A percentile compares a stretch with the other conserved stretches of the same genome.
phyloP scores from a whole-genome alignment of 92 coral and sea anemone genomes.

The Porites divaricata region DNA sequence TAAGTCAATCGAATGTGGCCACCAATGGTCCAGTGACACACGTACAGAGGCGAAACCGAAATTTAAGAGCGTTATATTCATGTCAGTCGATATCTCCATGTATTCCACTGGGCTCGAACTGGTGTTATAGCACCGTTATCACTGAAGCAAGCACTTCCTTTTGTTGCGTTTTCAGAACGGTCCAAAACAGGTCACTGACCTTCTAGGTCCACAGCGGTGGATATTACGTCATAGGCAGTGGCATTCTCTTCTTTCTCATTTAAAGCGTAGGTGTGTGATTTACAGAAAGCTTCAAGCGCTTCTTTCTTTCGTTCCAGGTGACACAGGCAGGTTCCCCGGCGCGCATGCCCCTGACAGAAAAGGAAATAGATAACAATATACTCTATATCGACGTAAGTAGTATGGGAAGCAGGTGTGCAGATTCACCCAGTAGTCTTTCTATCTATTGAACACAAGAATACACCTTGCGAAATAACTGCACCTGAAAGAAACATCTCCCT shows the following conservation, averaged over 20 bases:
- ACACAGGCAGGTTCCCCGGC: conserved; percentile 65
- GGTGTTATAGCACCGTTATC: too few species aligned
- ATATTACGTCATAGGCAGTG: conserved; percentile 28
- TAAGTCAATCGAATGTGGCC: too few species aligned
- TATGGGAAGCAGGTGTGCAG: not conserved
- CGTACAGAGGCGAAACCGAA: too few species aligned
- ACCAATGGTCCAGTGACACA: too few species aligned
- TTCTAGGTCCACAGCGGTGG: conserved; percentile 28
- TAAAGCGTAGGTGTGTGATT: conserved; percentile 44
- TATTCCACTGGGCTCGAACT: too few species aligned
- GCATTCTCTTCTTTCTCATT: conserved; percentile 50
- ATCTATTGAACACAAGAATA: too few species aligned
- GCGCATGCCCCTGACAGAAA: conserved; percentile 65
- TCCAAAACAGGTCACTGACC: conserved; percentile 17
- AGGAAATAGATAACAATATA: not conserved
- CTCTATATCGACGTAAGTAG: not conserved
- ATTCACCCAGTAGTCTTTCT: not conserved
- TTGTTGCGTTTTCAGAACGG: not conserved
- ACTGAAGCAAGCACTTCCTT: too few species aligned
- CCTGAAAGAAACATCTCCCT: too few species aligned
- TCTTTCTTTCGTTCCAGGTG: conserved; percentile 43
- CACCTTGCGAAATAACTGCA: too few species aligned
- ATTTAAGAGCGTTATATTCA: too few species aligned
- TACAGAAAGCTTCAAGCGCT: conserved; percentile 63
- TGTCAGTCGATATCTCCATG: too few species aligned